Percentiles rank a stretch among this genome's conserved stretches.
Evolutionary conservation across 2,888 invertebrate species (phyloP).

Genomic region (Nysson spinosus): DNA sequence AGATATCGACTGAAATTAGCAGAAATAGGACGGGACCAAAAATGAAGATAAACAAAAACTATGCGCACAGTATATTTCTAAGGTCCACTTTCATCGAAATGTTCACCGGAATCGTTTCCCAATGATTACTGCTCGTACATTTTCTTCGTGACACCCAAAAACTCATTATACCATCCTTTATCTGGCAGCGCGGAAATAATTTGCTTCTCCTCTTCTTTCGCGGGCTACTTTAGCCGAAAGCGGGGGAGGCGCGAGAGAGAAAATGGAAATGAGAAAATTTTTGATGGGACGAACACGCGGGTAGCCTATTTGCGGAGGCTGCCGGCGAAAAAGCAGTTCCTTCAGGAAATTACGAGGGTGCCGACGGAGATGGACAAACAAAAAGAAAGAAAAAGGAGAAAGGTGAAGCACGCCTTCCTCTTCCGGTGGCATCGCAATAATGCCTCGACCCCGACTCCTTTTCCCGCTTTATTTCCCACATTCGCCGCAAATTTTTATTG

Average conservation of each 20-base stretch:
- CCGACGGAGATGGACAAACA: slow-evolving; percentile 7
- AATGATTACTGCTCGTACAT: not conserved
- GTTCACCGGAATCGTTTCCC: not conserved
- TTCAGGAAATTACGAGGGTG: slow-evolving; percentile 29
- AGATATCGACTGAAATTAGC: too few species aligned
- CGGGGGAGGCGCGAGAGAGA: slow-evolving; percentile 2
- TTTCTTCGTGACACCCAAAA: not conserved
- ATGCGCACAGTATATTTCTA: too few species aligned
- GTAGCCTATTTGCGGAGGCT: slow-evolving; percentile 12
- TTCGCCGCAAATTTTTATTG: slow-evolving; percentile 7
- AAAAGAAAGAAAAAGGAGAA: slow-evolving; percentile 3
- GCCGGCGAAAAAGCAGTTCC: slow-evolving; percentile 4
- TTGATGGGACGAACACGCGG: slow-evolving; percentile 1
- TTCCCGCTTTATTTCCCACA: slow-evolving; percentile 1
- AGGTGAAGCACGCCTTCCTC: not conserved
- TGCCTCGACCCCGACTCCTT: slow-evolving; percentile 4
- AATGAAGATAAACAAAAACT: too few species aligned
- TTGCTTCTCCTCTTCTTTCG: not conserved
- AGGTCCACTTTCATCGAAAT: too few species aligned
- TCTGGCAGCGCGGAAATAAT: slow-evolving; percentile 3
- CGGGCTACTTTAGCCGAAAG: not conserved
- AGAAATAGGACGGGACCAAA: too few species aligned
- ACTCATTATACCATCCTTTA: not conserved
- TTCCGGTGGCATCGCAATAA: slow-evolving; percentile 12
- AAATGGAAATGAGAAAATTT: slow-evolving; percentile 12